Base-by-base conservation (phyloP, 2,888 invertebrate genomes). In the Aleiodes testaceus region DNA sequence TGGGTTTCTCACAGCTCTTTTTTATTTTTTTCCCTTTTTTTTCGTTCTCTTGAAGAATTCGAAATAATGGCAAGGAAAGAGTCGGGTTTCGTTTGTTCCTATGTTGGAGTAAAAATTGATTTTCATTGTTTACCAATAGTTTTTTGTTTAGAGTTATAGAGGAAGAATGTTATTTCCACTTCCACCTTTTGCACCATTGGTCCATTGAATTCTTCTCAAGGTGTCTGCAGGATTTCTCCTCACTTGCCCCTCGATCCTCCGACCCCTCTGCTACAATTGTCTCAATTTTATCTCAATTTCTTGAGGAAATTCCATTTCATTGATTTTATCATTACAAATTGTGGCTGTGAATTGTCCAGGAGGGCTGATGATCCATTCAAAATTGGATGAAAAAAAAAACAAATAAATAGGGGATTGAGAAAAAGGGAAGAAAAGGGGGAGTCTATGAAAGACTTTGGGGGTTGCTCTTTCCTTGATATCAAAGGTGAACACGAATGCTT, bases 111-210 rank as follows among this genome's bases (percentile, higher is more conserved):
- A 66, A 66, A 66, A 49, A 63, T 63, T 63, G 45, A 63, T 63
- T 63, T 45, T 63, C 63, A 63, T 63, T 63, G 63, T 63, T 63
- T 63, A 45, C 63, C 63, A 45, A 63, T 63, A 63, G 45, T 63
- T 63, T 63, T 63, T 45, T n/a, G 44, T 45, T 63, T 22, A 5
- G 22, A 44, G 63, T 44, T 63, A 47, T 22, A 45, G 63, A 55
- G 12, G 14, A 30, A 3, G 55, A 55, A 36, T 59, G 59, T 59
- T 68, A 9, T 11, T 36, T 36, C 5, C 11, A 36, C 36, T 36
- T 36, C 9, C 11, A 9, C 36, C 7, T 36, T 36, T 36, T 36
- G 9, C 36, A 36, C 11, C 9, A 9, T 11, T 36, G 36, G n/a
- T n/a, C n/a, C 36, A 36, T 36, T 36, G 36, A 36, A 36, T 36